Percentiles rank a stretch among this genome's conserved stretches.
Evolutionary conservation across 2,888 invertebrate genomes (phyloP).

Genomic region (Cryptocephalus moraei): DNA sequence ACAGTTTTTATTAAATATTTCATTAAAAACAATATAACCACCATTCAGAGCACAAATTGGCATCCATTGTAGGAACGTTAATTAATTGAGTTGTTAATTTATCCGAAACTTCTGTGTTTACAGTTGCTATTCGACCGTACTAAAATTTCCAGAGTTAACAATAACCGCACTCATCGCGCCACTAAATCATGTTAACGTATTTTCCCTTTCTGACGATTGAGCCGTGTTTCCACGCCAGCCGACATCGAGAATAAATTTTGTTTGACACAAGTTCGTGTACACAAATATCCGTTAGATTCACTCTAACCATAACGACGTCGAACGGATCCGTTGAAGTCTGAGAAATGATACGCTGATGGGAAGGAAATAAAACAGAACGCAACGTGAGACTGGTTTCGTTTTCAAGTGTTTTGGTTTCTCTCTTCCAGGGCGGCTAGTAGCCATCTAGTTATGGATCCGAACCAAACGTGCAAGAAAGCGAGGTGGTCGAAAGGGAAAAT

Average conservation of each 20-base stretch:
- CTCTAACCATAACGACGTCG: conserved; percentile 16
- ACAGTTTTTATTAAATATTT: too few species aligned
- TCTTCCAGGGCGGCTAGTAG: conserved; percentile 62
- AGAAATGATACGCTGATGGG: conserved; percentile 22
- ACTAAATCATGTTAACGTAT: conserved; percentile 5
- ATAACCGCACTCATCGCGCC: too few species aligned
- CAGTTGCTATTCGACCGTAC: too few species aligned
- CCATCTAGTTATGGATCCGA: conserved; percentile 81
- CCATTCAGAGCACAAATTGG: too few species aligned
- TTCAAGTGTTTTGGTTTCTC: neutral
- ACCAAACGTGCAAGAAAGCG: conserved; percentile 79
- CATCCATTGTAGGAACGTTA: too few species aligned
- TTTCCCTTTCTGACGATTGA: conserved; percentile 12
- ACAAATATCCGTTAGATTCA: conserved; percentile 15
- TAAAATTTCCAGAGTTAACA: too few species aligned
- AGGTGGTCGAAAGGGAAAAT: conserved; percentile 66
- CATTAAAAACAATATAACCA: too few species aligned
- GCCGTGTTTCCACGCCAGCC: conserved; percentile 9
- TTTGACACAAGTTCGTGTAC: conserved; percentile 14
- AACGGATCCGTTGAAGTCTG: conserved; percentile 18
- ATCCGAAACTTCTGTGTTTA: too few species aligned
- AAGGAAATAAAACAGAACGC: conserved; percentile 14
- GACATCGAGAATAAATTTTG: conserved; percentile 14
- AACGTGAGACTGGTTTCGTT: too few species aligned
- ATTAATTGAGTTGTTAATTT: too few species aligned